Evolutionary conservation across 2,113 vertebrate species (phyloP).

Genomic region (Psittacula cyanocephala): DNA sequence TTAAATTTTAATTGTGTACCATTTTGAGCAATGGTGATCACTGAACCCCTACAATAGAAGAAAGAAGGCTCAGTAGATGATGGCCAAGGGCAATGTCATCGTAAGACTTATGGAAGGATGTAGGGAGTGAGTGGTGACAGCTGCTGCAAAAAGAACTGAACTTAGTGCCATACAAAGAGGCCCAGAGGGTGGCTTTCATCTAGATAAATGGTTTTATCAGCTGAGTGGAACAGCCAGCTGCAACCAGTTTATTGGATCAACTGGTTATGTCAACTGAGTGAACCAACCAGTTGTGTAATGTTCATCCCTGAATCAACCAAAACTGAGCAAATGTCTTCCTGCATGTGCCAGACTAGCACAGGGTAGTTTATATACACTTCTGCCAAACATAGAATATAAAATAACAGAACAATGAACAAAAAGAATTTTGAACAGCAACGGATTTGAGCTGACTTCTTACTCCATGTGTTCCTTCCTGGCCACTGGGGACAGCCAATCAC

Average conservation of each 20-base stretch:
- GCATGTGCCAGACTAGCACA: rapidly evolving
- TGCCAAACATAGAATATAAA: background rate
- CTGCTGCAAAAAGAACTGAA: background rate
- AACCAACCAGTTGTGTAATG: background rate
- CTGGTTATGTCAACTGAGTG: background rate
- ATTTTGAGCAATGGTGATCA: background rate
- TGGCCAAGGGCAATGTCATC: background rate
- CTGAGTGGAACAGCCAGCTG: background rate
- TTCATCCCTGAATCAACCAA: background rate
- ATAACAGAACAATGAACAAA: background rate
- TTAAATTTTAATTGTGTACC: background rate
- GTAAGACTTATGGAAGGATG: background rate
- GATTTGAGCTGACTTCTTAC: background rate
- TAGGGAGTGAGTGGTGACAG: background rate
- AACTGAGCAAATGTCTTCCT: background rate
- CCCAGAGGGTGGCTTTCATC: background rate
- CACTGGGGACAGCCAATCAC: background rate
- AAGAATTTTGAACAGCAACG: background rate
- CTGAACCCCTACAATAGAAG: background rate
- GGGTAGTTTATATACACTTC: background rate
- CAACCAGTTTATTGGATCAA: background rate
- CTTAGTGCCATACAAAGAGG: background rate
- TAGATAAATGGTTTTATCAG: background rate
- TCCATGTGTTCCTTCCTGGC: background rate
- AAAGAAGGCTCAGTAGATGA: background rate